A percentile compares a stretch with the other conserved stretches of the same genome.
These are phyloP conservation scores for Colistium nudipinnis DNA, from an alignment of 2,113 vertebrate genomes.

Conservation along the genomic window DNA sequence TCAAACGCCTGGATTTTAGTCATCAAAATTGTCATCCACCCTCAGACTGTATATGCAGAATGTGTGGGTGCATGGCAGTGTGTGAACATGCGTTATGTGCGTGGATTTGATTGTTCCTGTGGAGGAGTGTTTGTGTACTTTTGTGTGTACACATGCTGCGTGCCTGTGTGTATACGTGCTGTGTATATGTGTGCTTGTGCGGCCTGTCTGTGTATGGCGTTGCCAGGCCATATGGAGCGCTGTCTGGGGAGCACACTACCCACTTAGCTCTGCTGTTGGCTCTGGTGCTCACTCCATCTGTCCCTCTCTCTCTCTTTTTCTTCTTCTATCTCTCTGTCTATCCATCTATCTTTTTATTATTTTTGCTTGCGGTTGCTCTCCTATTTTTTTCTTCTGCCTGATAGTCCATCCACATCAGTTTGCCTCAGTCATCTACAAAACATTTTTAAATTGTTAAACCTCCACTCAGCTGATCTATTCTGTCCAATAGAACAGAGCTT, in stretches of 20 bases:
- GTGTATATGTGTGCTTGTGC: slow-evolving; percentile 63
- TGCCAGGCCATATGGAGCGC: slow-evolving; percentile 82
- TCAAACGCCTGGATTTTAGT: neutral
- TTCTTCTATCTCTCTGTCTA: slow-evolving; percentile 19
- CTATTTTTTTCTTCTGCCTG: neutral
- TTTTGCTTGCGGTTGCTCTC: slow-evolving; percentile 13
- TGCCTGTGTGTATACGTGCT: slow-evolving; percentile 40
- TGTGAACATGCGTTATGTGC: slow-evolving; percentile 32
- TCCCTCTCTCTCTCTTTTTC: slow-evolving; percentile 45
- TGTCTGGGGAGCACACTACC: slow-evolving; percentile 82
- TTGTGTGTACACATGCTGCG: slow-evolving; percentile 29
- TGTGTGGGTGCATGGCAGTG: slow-evolving; percentile 20
- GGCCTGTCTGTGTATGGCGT: slow-evolving; percentile 65
- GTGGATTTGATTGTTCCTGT: slow-evolving; percentile 47
- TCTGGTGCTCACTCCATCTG: slow-evolving; percentile 79
- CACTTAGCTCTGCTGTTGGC: slow-evolving; percentile 80
- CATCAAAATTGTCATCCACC: neutral
- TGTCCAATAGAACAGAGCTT: slow-evolving; percentile 8
- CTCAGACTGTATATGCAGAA: neutral
- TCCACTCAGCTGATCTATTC: neutral
- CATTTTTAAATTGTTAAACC: slow-evolving; percentile 16
- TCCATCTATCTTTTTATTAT: too few relatives aligned
- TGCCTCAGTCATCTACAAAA: slow-evolving; percentile 3
- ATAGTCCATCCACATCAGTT: slow-evolving; percentile 1
- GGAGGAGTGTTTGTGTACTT: slow-evolving; percentile 37